Percentiles rank a stretch among this genome's conserved stretches.
Evolutionary conservation across 2,113 vertebrate species (phyloP).

Genomic region (Scomber scombrus): DNA sequence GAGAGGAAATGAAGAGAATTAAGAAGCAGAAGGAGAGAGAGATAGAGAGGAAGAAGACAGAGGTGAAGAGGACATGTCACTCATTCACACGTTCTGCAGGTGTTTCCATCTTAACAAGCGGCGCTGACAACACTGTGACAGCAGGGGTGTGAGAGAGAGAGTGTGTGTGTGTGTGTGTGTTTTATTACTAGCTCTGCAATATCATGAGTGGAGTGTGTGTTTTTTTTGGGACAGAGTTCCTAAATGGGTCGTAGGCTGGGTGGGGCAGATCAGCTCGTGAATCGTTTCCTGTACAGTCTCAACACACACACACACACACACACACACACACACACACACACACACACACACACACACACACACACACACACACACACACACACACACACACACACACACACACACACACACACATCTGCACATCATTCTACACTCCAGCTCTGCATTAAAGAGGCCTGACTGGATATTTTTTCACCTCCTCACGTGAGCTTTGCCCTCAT

Average conservation of each 20-base stretch:
- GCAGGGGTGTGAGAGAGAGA: background rate
- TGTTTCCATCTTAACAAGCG: constrained; percentile 9
- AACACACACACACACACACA: too few species aligned
- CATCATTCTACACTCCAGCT: background rate
- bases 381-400: constrained; percentile 1
- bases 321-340: too few species aligned
- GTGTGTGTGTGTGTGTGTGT: background rate
- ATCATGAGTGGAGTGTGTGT: too few species aligned
- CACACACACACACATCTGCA: background rate
- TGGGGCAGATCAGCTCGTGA: constrained; percentile 49
- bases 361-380: too few species aligned
- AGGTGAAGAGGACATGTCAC: constrained; percentile 7
- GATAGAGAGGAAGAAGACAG: too few species aligned
- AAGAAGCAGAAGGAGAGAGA: too few species aligned
- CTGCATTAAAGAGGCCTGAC: background rate
- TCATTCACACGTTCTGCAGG: constrained; percentile 1
- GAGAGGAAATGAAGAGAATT: constrained; percentile 23
- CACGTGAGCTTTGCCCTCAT: background rate
- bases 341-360: too few species aligned
- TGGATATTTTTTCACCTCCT: background rate
- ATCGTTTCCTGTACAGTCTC: constrained; percentile 54
- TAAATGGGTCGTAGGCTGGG: constrained; percentile 65
- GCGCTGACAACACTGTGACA: background rate
- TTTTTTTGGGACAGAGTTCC: constrained; percentile 25
- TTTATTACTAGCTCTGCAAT: background rate